Conservation (phyloP, 2,888 invertebrate species). For the Euproctis similis region DNA sequence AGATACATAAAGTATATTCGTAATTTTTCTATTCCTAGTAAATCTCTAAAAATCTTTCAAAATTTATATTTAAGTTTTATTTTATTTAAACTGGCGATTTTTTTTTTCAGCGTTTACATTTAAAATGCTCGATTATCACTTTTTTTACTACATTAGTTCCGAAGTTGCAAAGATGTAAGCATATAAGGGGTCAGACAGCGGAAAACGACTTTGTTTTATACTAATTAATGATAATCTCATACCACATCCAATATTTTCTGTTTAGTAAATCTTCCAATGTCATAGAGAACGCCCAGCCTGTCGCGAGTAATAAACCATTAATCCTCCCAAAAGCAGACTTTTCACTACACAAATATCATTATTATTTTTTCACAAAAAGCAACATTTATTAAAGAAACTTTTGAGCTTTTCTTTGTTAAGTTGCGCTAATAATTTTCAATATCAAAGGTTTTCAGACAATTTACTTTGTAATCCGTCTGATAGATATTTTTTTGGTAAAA, state of each 20-base stretch:
- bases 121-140: no score
- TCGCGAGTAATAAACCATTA: constrained; percentile 27
- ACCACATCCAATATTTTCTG: neutral
- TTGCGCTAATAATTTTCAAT: constrained; percentile 9
- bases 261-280: constrained; percentile 2
- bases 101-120: no score
- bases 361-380: constrained; percentile 3
- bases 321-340: constrained; percentile 18
- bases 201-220: no score
- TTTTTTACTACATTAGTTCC: no score
- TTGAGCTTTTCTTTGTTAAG: neutral
- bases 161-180: no score
- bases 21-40: no score
- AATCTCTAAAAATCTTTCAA: no score
- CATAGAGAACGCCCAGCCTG: constrained; percentile 10
- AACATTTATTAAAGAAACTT: neutral
- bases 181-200: no score
- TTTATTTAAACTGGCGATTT: no score
- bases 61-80: no score
- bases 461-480: constrained; percentile 7
- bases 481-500: constrained; percentile 12
- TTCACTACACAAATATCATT: constrained; percentile 19
- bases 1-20: no score
- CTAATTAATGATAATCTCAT: no score
- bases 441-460: constrained; percentile 8